These are phyloP conservation scores for Myocastor coypus DNA, from an alignment of 2,113 vertebrate species.

Conservation along the genomic window DNA sequence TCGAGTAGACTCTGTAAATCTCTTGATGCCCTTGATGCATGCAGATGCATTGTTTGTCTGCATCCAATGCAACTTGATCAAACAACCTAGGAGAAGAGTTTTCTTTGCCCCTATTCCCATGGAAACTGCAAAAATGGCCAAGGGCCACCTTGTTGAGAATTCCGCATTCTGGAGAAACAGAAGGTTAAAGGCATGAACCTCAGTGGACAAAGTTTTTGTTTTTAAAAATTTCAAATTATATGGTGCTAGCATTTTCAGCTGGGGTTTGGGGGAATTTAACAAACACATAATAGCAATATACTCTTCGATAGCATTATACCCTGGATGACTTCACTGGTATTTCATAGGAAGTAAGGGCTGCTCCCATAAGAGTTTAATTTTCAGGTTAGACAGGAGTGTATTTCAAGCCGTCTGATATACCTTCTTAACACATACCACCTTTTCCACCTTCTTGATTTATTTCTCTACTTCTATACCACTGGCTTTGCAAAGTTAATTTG, in stretches of 20 bases:
- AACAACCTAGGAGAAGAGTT: conserved; percentile 2
- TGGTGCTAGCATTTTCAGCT: background rate
- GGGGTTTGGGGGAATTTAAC: conserved; percentile 43
- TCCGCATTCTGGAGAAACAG: conserved; percentile 12
- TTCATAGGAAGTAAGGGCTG: conserved; percentile 61
- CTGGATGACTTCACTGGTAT: conserved; percentile 29
- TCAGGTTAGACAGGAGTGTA: conserved; percentile 58
- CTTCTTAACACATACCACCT: conserved; percentile 57
- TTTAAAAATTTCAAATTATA: conserved; percentile 34
- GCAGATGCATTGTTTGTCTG: background rate
- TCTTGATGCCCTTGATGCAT: background rate
- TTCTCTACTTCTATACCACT: conserved; percentile 48
- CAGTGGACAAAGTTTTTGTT: conserved; percentile 17
- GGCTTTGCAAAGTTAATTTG: conserved; percentile 70
- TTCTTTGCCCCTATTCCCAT: background rate
- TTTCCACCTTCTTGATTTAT: conserved; percentile 61
- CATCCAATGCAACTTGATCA: background rate
- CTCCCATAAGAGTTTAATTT: conserved; percentile 61
- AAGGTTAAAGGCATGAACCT: conserved; percentile 29
- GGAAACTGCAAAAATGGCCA: conserved; percentile 17
- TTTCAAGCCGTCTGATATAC: conserved; percentile 61
- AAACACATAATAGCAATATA: conserved; percentile 59
- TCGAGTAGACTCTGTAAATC: background rate
- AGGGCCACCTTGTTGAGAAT: conserved; percentile 23
- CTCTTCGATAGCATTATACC: conserved; percentile 25